Evolutionary conservation across 2,888 invertebrate species (phyloP), one percentile per base, ranked within the genome.

Genomic region (Archips xylosteana): DNA sequence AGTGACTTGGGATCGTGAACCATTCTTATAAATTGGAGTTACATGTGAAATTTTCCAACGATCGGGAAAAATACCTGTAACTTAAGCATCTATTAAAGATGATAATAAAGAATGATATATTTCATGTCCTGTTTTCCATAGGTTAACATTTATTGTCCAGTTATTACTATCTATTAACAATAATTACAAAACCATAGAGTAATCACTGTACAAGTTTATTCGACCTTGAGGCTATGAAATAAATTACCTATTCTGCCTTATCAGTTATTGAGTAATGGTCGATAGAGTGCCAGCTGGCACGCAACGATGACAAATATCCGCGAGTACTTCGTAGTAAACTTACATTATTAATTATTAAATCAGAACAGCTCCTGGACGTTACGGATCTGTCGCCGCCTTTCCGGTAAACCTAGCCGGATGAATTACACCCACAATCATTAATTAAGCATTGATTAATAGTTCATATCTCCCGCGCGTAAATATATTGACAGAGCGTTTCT

Each of bases 331-430:
- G 85, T 82, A 78, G 90, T 91, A 92, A 68, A 81, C 79, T 87
- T 86, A 87, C 82, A 86, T 74, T 85, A 91, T 91, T 89, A 90
- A 92, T 92, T 91, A 92, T 89, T 85, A 86, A 92, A 89, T 87
- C 89, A 89, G 89, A 88, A 84, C 88, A 88, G 87, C 86, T 87
- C 83, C 83, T 82, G 79, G 83, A 83, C 82, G 82, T 87, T 81
- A 82, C 91, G 92, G 93, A 92, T 91, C 90, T 91, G 63, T 36
- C 62, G 76, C 71, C 77, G 77, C 77, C 79, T 83, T 86, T 83
- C 85, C 83, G 84, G 81, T 82, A 82, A 82, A 80, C 75, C 76
- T 75, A 82, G 80, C 79, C 86, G 85, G 85, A 81, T 82, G 76
- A 79, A 81, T 81, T 76, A 79, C 80, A 79, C 76, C 77, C 78